Percentiles rank a stretch among this genome's conserved stretches.
Conservation (phyloP, 2,888 invertebrate species). For the Eristalis intricaria region DNA sequence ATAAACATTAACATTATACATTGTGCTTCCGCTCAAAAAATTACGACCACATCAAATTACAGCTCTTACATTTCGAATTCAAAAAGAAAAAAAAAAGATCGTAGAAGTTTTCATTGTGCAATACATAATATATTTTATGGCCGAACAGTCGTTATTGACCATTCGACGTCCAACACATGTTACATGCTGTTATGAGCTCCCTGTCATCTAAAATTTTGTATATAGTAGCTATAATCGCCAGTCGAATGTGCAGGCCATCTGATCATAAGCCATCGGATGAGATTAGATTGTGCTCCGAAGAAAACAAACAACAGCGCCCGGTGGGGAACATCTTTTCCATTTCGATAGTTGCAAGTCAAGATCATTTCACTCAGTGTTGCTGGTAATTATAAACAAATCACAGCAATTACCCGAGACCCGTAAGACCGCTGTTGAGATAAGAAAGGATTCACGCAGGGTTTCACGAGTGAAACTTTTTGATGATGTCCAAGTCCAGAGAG, state of each 20-base stretch:
- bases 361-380: conserved; percentile 1
- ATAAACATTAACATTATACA: neutral
- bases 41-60: neutral
- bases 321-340: neutral
- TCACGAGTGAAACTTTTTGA: neutral
- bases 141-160: neutral
- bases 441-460: neutral
- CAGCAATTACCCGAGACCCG: neutral
- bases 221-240: neutral
- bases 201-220: neutral
- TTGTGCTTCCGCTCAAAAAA: neutral
- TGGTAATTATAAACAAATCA: conserved; percentile 5
- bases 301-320: neutral
- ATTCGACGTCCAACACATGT: neutral
- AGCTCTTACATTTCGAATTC: neutral
- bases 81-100: no score
- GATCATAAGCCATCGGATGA: neutral
- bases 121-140: neutral
- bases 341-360: neutral
- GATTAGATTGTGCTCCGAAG: neutral
- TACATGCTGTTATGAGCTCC: neutral
- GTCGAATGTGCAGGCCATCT: neutral
- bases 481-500: conserved; percentile 4
- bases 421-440: neutral
- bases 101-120: neutral